Evolutionary conservation across 2,113 vertebrate genomes (phyloP), one percentile per base, ranked within the genome.

Genomic region (Cavia aperea): DNA sequence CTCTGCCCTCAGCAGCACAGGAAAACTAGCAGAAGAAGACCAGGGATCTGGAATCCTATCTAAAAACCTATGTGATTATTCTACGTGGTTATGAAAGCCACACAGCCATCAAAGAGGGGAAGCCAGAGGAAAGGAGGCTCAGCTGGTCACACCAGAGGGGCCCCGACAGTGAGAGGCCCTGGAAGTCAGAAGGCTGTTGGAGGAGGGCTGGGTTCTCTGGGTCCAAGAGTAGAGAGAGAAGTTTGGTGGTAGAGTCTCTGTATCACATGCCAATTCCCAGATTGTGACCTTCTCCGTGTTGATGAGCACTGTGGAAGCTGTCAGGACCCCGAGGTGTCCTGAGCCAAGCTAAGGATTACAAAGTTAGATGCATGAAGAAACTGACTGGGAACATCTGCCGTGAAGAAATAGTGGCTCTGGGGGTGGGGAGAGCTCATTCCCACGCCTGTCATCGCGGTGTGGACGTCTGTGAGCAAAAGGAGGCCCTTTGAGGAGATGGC

Each of bases 181-280:
- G 54, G 23, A 12, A 26, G 1, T 11, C 16, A 4, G 23, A 1
- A 23, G 12, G 14, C 11, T 39, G 0, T 5, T 5, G 29, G 39
- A 3, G 62, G 33, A 46, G 3, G 24, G 18, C 5, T 1, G 23
- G 18, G 39, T 18, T 26, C 39, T 73, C 56, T 9, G 8, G 29
- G 24, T 39, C 6, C 15, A 5, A 68, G 23, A 23, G 15, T 6
- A 14, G 3, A 51, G 16, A 46, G 8, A 16, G 81, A 19, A 18
- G 4, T 54, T n/a, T 43, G 21, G 43, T 51, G 4, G 26, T 0
- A 3, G 26, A 4, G 8, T 14, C 10, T 8, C 16, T 24, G 4
- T 12, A 4, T 18, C 29, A 11, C 1, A 1, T 1, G 6, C 60
- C n/a, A 21, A 21, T 60, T 33, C 26, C 18, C 18, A 39, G 70